phyloP scores from a whole-genome alignment of 2,113 vertebrate genomes.

The Microtus oregoni region DNA sequence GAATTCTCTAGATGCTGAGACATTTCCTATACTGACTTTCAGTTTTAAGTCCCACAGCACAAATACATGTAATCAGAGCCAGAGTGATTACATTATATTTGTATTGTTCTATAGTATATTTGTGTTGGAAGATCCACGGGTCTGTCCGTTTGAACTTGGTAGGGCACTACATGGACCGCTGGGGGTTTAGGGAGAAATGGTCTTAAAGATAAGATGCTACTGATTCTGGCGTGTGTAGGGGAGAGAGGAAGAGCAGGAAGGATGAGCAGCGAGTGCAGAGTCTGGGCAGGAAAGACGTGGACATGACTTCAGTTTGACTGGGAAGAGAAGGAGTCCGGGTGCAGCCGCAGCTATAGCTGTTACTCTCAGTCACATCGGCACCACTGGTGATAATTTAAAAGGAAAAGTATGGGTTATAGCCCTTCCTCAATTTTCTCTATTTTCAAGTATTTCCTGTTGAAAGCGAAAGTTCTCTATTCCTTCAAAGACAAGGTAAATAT shows the following conservation, averaged over 20 bases:
- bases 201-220: neutral
- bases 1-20: neutral
- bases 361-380: neutral
- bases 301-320: neutral
- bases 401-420: neutral
- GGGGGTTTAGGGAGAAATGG: neutral
- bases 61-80: neutral
- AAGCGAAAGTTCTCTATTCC: neutral
- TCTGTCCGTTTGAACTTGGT: neutral
- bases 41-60: neutral
- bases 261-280: neutral
- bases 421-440: neutral
- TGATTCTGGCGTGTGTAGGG: rapidly evolving
- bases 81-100: neutral
- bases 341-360: no score
- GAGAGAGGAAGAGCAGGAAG: neutral
- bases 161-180: no score
- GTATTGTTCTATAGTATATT: no score
- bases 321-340: neutral
- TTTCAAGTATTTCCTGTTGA: neutral
- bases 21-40: neutral
- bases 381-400: neutral
- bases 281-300: neutral
- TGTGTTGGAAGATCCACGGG: neutral
- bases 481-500: neutral